Evolutionary conservation across 2,113 vertebrate species (phyloP), one percentile per base, ranked within the genome.

Genomic region (Hyla sarda): DNA sequence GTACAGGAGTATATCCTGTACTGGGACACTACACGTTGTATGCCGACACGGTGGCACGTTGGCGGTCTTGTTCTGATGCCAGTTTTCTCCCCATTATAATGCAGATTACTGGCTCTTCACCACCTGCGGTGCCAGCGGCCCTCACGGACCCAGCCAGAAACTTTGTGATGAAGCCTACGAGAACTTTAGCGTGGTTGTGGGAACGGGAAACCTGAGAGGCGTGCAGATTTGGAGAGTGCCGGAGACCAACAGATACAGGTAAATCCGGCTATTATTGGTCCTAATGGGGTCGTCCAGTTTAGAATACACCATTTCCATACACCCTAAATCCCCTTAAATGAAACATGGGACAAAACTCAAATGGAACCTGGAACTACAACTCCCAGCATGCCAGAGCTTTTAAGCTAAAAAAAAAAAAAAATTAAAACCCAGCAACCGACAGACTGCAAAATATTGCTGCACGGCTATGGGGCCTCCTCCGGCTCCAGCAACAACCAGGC

Each of bases 191-290:
- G 97, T 99, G 91, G 90, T 94, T 10, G 95, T 99, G 4, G 95
- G 94, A 72, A 95, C 94, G 48, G 96, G 96, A 30, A 92, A 94
- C 82, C 93, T 97, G 89, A 96, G 95, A 88, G 97, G 98, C 75
- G 90, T 99, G 88, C 98, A 99, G 89, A 96, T 94, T 90, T 99
- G 98, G 98, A 94, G 90, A 87, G 96, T 99, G 45, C 97, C 96
- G 30, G 97, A 96, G 90, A 98, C 95, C 5, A 95, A 97, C 90
- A 96, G 93, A 2, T 99, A 98, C 95, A 98, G 97, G 98, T 99
- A 89, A 88, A 69, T 23, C 6, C 3, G 1, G 16, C 21, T 17
- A 23, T 23, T 41, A 41, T 34, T 19, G 2, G 19, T 62, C 50
- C 5, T 60, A 1, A 60, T n/a, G 13, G 8, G 7, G 23, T 12